A percentile compares a stretch with the other conserved stretches of the same genome.
These are phyloP conservation scores for Centruroides vittatus DNA, from an alignment of 1,140 invertebrate genomes.

Conservation along the genomic window DNA sequence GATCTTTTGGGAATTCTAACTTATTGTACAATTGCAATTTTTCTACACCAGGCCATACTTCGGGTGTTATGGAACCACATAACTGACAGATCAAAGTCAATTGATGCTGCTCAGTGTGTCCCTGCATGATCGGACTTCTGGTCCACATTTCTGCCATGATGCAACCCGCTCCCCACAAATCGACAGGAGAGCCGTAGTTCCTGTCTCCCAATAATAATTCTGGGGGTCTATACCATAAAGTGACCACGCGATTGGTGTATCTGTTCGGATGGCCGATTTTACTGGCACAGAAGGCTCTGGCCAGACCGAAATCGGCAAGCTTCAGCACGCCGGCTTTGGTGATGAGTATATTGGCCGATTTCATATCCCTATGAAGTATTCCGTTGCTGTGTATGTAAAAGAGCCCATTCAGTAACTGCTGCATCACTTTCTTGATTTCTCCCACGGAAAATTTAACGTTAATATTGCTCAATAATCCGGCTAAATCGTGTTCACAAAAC, in stretches of 20 bases:
- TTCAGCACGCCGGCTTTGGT: conserved; percentile 90
- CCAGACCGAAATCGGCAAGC: conserved; percentile 79
- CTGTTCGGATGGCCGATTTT: conserved; percentile 74
- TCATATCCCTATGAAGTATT: conserved; percentile 75
- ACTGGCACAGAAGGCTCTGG: conserved; percentile 76
- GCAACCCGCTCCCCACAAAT: conserved; percentile 96
- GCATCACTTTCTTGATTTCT: conserved; percentile 96
- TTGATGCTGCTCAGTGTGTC: conserved; percentile 91
- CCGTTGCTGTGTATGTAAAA: conserved; percentile 97
- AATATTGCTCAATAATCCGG: conserved; percentile 86
- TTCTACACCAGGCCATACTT: conserved; percentile 81
- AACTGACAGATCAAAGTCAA: conserved; percentile 86
- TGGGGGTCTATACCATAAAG: conserved; percentile 92
- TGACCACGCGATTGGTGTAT: conserved; percentile 96
- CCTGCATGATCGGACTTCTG: conserved; percentile 51
- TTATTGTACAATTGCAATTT: conserved; percentile 80
- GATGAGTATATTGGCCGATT: conserved; percentile 96
- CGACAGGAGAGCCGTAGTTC: conserved; percentile 90
- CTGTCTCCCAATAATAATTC: conserved; percentile 76
- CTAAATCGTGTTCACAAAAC: conserved; percentile 98
- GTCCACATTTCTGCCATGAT: conserved; percentile 99
- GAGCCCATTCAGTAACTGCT: conserved; percentile 88
- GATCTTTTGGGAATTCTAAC: conserved; percentile 77
- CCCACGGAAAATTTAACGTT: conserved; percentile 93
- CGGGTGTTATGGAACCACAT: conserved; percentile 84